Evolutionary conservation across 2,113 vertebrate species (phyloP), one percentile per base, ranked within the genome.

Genomic region (Ardeotis arabs): DNA sequence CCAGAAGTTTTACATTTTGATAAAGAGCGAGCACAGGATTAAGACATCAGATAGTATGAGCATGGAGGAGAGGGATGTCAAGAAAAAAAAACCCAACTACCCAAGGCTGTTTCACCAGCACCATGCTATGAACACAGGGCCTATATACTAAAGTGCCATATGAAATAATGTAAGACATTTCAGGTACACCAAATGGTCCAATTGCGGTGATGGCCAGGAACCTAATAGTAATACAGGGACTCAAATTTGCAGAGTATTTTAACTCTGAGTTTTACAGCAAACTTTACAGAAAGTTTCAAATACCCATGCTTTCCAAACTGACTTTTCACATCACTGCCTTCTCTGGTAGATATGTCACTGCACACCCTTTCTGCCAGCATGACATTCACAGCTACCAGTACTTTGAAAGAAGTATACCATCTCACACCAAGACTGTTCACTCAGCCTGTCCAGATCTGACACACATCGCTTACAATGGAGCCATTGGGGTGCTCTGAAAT

Each of bases 1-100:
- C 85, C 45, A 93, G 72, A 84, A 35, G 85, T 85, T 93, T 88
- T 79, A 79, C 10, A 11, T 87, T 90, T 89, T 76, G 84, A 84
- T 95, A 87, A 89, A 13, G 19, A 83, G 33, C 20, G 14, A 78
- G 49, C 35, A 33, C 17, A 10, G 25, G 39, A 64, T 91, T 69
- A 75, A 91, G 58, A 81, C 24, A 80, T 72, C 49, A 56, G 64
- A 62, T n/a, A 80, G 50, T 24, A 66, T 14, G 12, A 85, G 33
- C 25, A 33, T 4, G 20, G 6, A 0, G 33, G 4, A 24, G 3
- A 18, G 22, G 5, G 3, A 68, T 9, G 23, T 14, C 3, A 44
- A 86, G 22, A 20, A 31, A 41, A 67, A 69, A 33, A 31, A 31
- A 24, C 33, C 0, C 29, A 87, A 8, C 12, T 13, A 9, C 12